Conservation (phyloP, 2,113 vertebrate genomes). For the Trematomus loennbergii region DNA sequence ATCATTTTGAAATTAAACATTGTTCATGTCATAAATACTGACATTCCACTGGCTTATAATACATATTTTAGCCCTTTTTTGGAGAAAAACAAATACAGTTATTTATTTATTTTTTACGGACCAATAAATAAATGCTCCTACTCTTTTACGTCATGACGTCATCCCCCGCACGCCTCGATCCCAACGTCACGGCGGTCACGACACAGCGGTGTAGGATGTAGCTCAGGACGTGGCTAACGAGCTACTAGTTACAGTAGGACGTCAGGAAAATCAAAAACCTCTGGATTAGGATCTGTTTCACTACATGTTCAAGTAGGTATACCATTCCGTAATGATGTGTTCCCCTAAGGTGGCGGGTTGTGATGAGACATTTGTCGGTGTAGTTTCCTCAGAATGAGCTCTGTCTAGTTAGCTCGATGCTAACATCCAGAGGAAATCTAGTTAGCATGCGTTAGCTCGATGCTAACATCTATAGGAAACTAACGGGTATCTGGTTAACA, state of each 20-base stretch:
- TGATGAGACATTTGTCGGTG: background rate
- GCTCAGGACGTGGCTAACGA: constrained; percentile 73
- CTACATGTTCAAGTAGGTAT: constrained; percentile 60
- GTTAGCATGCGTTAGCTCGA: constrained; percentile 54
- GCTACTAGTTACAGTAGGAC: constrained; percentile 52
- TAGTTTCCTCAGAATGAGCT: constrained; percentile 26
- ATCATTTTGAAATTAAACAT: background rate
- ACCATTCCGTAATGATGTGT: background rate
- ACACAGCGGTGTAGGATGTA: constrained; percentile 68
- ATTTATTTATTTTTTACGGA: too few species aligned
- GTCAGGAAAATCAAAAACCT: constrained; percentile 31
- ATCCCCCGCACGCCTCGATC: too few species aligned
- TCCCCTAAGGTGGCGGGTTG: background rate
- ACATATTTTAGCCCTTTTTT: too few species aligned
- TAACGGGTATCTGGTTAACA: too few species aligned
- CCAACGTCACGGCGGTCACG: too few species aligned
- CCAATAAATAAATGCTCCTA: too few species aligned
- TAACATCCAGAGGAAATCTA: too few species aligned
- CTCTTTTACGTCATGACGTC: too few species aligned
- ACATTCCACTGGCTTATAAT: background rate
- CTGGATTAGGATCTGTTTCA: constrained; percentile 5
- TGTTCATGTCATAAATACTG: background rate
- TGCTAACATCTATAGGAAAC: too few species aligned
- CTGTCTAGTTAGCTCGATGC: constrained; percentile 59
- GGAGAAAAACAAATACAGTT: too few species aligned